Conservation (phyloP, 1,140 invertebrate genomes). For the Vanessa tameamea region DNA sequence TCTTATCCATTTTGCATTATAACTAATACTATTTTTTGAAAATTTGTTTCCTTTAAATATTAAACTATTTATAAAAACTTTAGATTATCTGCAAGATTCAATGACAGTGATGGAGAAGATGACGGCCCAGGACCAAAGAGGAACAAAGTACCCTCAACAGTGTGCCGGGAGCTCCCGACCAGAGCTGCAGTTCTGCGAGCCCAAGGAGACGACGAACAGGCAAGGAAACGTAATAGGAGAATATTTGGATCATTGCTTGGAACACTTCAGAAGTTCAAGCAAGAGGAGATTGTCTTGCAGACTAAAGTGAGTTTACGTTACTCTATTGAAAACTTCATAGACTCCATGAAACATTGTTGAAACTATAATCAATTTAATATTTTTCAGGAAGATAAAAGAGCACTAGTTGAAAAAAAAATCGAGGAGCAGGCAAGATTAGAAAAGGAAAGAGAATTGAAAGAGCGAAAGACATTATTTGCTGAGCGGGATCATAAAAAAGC, state of each 20-base stretch:
- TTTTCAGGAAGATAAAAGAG: constrained; percentile 80
- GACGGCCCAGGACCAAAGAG: constrained; percentile 61
- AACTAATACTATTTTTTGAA: too few relatives aligned
- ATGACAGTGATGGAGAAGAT: constrained; percentile 76
- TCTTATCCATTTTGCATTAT: too few relatives aligned
- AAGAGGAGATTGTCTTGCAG: constrained; percentile 95
- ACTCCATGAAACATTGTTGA: not conserved
- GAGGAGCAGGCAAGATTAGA: constrained; percentile 94
- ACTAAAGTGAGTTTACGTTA: constrained; percentile 80
- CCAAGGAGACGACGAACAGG: constrained; percentile 91
- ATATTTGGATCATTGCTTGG: constrained; percentile 98
- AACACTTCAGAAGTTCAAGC: constrained; percentile 96
- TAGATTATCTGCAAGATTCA: constrained; percentile 68
- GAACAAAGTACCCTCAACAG: constrained; percentile 68
- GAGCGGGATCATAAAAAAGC: constrained; percentile 92
- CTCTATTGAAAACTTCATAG: not conserved
- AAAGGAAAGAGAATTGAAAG: constrained; percentile 91
- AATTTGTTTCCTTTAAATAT: too few relatives aligned
- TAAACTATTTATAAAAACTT: not conserved
- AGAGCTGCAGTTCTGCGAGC: constrained; percentile 83
- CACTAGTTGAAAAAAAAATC: constrained; percentile 95
- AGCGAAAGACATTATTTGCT: constrained; percentile 91
- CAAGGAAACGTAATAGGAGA: constrained; percentile 91
- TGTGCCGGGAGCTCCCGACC: constrained; percentile 71
- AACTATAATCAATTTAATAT: not conserved